Conservation (phyloP, 2,797 vertebrate genomes). For the Karalla daura region DNA sequence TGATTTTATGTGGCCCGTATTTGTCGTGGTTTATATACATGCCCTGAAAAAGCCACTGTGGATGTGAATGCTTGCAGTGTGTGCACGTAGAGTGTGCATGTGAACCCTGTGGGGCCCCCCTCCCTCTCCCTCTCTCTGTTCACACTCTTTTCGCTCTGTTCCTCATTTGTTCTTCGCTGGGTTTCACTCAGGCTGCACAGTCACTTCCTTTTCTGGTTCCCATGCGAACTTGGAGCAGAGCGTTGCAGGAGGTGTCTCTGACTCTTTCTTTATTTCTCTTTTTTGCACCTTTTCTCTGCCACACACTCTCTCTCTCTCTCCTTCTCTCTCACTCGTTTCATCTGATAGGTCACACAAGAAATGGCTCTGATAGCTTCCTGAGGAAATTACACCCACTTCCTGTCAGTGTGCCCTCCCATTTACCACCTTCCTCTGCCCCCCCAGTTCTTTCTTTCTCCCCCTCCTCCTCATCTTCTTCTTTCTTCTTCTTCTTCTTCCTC, state of each 20-base stretch:
- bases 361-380: slow-evolving; percentile 85
- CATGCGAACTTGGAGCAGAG: slow-evolving; percentile 23
- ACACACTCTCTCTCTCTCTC: slow-evolving; percentile 10
- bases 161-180: slow-evolving; percentile 41
- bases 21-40: not conserved
- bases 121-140: not conserved
- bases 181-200: slow-evolving; percentile 18
- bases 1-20: not conserved
- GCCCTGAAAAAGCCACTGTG: not conserved
- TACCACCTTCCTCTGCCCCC: slow-evolving; percentile 57
- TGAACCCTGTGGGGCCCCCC: not conserved
- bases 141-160: slow-evolving; percentile 12
- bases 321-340: slow-evolving; percentile 16
- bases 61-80: not conserved
- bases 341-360: slow-evolving; percentile 80
- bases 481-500: slow-evolving; percentile 11
- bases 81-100: not conserved
- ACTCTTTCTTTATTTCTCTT: slow-evolving; percentile 3
- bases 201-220: slow-evolving; percentile 56
- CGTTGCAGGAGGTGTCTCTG: slow-evolving; percentile 9
- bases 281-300: slow-evolving; percentile 10
- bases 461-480: slow-evolving; percentile 14
- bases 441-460: slow-evolving; percentile 6
- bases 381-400: slow-evolving; percentile 90
- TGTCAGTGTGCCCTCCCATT: slow-evolving; percentile 75